Evolutionary conservation across 2,888 invertebrate genomes (phyloP), one percentile per base, ranked within the genome.

Genomic region (Drosophila demipolita): DNA sequence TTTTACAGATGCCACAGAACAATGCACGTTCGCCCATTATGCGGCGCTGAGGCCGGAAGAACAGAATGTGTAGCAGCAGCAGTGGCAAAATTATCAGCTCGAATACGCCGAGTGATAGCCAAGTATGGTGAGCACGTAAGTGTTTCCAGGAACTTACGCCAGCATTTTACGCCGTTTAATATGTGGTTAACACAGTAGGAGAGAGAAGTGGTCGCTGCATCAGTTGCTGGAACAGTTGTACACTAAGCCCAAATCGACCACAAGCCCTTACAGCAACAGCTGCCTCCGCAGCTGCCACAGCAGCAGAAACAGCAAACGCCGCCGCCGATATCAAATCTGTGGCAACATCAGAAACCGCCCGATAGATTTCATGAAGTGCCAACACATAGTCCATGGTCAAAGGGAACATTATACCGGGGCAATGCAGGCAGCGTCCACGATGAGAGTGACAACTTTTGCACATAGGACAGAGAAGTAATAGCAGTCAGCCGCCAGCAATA

Each of bases 131-230:
- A 23, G 23, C 23, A 23, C 1, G 23, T 23, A 2, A 23, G 23
- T 23, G 23, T 23, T 23, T 23, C 23, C 23, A 26, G 12, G 1
- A 12, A 45, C 3, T 15, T 12, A 12, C 45, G 20, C 3, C 1
- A 26, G 26, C 26, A 26, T 26, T 20, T 12, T 7, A 20, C 20
- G 3, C 7, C 7, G 7, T 20, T 12, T 20, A 20, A 45, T 45
- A 20, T 20, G 20, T 7, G 20, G 20, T 45, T 45, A 20, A 12
- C 2, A 20, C 66, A 93, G 93, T 93, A 93, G 71, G 92, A 93
- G 68, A 89, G 92, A 1, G 93, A 93, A 87, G 92, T 93, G 93
- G 92, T 92, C 12, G 91, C 92, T 0, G 90, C 91, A 8, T 77
- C 90, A 42, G 26, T 26, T 26, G 17, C 48, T 26, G 23, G 8